Percentiles rank a stretch among this genome's conserved stretches.
These are phyloP conservation scores for Pemphigus obesinymphae DNA, from an alignment of 1,140 invertebrate genomes.

Conservation along the genomic window DNA sequence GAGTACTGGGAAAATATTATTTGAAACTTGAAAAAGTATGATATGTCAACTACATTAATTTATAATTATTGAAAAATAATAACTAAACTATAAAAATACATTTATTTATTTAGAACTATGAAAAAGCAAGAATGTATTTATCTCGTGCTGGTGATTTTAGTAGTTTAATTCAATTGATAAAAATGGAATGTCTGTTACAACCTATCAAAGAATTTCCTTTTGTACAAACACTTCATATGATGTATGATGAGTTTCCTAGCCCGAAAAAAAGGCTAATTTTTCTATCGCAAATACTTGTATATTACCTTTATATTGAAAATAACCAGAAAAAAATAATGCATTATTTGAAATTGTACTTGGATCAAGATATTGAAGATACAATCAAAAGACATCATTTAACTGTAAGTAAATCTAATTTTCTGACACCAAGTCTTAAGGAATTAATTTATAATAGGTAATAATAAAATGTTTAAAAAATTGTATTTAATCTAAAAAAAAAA, in stretches of 20 bases:
- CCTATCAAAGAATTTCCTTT: not conserved
- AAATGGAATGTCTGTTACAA: constrained; percentile 13
- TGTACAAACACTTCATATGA: constrained; percentile 11
- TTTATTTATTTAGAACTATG: not conserved
- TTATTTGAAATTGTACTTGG: not conserved
- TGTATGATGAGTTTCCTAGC: not conserved
- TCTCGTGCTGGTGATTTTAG: constrained; percentile 12
- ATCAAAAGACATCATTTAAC: constrained; percentile 13
- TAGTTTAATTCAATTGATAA: constrained; percentile 9
- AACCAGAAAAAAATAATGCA: not conserved
- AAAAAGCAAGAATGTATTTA: constrained; percentile 12
- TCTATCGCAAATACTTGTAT: constrained; percentile 7
- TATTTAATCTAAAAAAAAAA: no score
- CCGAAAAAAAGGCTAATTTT: not conserved
- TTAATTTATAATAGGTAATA: no score
- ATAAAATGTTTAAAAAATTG: no score
- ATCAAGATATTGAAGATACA: constrained; percentile 17
- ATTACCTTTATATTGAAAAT: not conserved
- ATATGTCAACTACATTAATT: no score
- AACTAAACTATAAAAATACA: not conserved
- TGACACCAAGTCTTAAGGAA: not conserved
- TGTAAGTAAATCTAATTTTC: not conserved
- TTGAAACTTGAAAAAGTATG: not conserved
- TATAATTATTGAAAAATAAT: not conserved
- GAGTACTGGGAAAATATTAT: constrained; percentile 22